These are phyloP conservation scores for Nesospiza acunhae DNA, from an alignment of 2,113 vertebrate genomes.

Conservation along the genomic window DNA sequence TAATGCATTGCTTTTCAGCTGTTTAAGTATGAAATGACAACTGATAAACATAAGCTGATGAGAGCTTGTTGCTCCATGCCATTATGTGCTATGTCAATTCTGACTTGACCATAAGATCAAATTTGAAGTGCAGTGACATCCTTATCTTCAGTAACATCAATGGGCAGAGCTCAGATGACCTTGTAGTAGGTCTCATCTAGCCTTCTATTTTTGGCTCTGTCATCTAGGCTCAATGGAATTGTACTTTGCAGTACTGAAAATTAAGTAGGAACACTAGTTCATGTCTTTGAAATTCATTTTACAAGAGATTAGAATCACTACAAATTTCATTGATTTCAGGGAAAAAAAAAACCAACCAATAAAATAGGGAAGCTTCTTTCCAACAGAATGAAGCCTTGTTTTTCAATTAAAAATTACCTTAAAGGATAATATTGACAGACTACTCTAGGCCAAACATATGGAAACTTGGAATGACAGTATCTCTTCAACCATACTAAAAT, in stretches of 20 bases:
- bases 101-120: constrained; percentile 1
- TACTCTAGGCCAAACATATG: background rate
- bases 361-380: background rate
- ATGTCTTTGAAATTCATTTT: background rate
- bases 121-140: background rate
- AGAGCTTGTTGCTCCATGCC: background rate
- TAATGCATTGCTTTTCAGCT: background rate
- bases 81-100: background rate
- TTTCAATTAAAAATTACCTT: background rate
- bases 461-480: background rate
- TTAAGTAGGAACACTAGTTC: background rate
- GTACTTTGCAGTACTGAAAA: constrained; percentile 6
- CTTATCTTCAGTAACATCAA: constrained; percentile 12
- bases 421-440: background rate
- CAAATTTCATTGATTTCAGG: background rate
- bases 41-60: background rate
- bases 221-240: background rate
- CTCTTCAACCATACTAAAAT: background rate
- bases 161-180: constrained; percentile 1
- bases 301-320: background rate
- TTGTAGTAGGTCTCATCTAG: constrained; percentile 5
- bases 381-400: background rate
- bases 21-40: background rate
- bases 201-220: constrained; percentile 32
- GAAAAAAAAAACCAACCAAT: rapidly evolving